Percentiles rank a stretch among this genome's conserved stretches.
Conservation (phyloP, 2,113 vertebrate genomes). For the Columba janthina region DNA sequence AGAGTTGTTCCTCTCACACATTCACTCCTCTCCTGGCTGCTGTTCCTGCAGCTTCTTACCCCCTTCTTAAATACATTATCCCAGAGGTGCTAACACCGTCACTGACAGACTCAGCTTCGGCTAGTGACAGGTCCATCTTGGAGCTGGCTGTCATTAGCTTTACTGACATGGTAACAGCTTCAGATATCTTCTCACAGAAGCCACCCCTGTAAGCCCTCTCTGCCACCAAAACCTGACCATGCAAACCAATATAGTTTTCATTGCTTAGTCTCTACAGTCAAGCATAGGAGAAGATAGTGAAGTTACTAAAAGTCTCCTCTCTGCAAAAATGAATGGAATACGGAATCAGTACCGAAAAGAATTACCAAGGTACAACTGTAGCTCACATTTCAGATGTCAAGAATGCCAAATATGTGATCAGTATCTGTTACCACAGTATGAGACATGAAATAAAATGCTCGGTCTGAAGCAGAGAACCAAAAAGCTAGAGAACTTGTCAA, state of each 20-base stretch:
- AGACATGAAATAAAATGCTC: neutral
- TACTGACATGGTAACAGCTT: fast-evolving
- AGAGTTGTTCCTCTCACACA: neutral
- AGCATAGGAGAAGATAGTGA: neutral
- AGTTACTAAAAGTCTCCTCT: neutral
- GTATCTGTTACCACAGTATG: neutral
- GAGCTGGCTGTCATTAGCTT: neutral
- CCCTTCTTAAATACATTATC: neutral
- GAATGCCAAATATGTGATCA: neutral
- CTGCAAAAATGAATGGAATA: neutral
- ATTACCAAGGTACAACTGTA: neutral
- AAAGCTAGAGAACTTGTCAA: neutral
- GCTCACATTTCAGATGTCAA: neutral
- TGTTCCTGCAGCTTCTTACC: neutral
- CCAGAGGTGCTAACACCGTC: fast-evolving
- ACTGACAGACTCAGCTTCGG: neutral
- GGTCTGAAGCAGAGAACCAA: neutral
- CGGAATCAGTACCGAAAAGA: neutral
- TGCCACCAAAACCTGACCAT: neutral
- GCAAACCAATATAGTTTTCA: neutral
- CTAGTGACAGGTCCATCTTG: fast-evolving
- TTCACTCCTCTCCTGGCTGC: neutral
- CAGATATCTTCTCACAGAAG: neutral
- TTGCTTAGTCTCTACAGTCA: neutral
- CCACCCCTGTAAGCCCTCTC: too few species aligned